Percentiles rank a stretch among this genome's conserved stretches.
Conservation (phyloP, 2,888 invertebrate species). For the Callyntrura sp. region DNA sequence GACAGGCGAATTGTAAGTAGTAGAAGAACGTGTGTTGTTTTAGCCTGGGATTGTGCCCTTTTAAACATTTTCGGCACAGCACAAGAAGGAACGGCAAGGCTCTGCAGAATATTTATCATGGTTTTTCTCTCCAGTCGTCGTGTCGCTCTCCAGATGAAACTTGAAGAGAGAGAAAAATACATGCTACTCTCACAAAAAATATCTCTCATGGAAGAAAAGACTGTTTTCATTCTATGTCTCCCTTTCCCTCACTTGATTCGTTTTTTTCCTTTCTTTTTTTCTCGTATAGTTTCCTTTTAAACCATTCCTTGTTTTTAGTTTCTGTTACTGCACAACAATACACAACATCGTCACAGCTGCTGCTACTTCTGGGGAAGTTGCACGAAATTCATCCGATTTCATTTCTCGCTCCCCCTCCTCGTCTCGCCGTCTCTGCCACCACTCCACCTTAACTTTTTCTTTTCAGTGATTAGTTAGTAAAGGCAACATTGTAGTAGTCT, state of each 20-base stretch:
- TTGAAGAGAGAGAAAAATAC: not conserved
- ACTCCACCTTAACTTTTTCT: not conserved
- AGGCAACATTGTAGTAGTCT: not conserved
- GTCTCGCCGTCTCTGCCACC: no score
- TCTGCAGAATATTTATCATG: not conserved
- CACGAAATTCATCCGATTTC: constrained; percentile 31
- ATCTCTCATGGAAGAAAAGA: not conserved
- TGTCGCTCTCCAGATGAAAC: not conserved
- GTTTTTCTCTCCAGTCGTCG: not conserved
- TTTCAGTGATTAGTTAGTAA: not conserved
- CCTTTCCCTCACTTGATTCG: not conserved
- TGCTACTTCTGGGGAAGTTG: not conserved
- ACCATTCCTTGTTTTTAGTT: constrained; percentile 24
- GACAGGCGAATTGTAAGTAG: no score
- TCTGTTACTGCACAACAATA: no score
- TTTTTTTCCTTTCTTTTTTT: not conserved
- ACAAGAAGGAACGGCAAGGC: not conserved
- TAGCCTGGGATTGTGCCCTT: constrained; percentile 15
- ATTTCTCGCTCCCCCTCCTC: not conserved
- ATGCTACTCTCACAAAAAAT: constrained; percentile 1
- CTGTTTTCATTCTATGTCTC: constrained; percentile 19
- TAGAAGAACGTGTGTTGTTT: not conserved
- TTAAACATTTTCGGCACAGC: not conserved
- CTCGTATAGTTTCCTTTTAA: constrained; percentile 25
- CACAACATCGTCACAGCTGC: not conserved